Evolutionary conservation across 2,113 vertebrate genomes (phyloP), one percentile per base, ranked within the genome.

Genomic region (Xiphorhynchus elegans): DNA sequence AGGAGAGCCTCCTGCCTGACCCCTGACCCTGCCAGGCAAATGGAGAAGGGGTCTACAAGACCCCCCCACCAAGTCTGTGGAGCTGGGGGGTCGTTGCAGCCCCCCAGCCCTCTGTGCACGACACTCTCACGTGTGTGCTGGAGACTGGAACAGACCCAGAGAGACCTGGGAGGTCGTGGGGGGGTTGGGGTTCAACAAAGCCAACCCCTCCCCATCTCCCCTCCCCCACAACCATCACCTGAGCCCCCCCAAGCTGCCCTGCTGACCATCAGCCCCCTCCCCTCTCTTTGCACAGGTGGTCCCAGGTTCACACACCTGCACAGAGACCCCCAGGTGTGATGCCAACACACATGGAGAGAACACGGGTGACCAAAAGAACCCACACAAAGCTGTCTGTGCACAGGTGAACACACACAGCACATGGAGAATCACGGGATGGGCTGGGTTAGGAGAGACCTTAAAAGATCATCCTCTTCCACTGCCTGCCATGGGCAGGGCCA

Each of bases 361-460:
- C 79, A 69, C 29, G 29, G 1, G 2, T 1, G 11, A 37, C 46
- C 46, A 3, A 2, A 1, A 47, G 81, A 33, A 21, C 68, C 55
- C 59, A 1, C 69, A 7, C 39, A 20, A 33, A 56, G 53, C 53
- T 33, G 10, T 31, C 10, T 56, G 53, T 56, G 46, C 37, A 13
- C 78, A 33, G 64, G 21, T 6, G 3, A 58, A 50, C 46, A n/a
- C 15, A 6, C 46, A 1, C 1, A 2, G 53, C 53, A 23, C 55
- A 49, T 7, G 8, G 3, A 10, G 31, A 8, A 1, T 3, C 50
- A 10, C 56, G 20, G 13, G 5, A 13, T 2, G 42, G 70, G 50
- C 35, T 26, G 53, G 70, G 50, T 42, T 26, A 46, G 53, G 21
- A 60, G 9, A 39, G 14, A 17, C 2, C 64, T 10, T 2, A 16